Conservation (phyloP, 1,140 invertebrate species). For the Lethocerus indicus region DNA sequence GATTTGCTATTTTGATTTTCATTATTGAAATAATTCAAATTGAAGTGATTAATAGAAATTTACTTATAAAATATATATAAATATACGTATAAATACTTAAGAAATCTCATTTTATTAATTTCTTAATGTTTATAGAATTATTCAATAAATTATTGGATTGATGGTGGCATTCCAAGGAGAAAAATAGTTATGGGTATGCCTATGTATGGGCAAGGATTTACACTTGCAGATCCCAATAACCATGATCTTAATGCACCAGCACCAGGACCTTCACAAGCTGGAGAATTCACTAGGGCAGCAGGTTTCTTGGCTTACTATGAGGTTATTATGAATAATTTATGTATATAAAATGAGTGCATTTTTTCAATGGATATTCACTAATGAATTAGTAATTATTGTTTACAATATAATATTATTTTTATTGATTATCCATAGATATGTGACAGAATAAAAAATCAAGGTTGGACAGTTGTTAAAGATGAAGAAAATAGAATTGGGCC, state of each 20-base stretch:
- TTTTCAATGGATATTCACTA: neutral
- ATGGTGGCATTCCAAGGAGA: conserved; percentile 55
- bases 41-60: neutral
- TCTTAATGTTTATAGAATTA: conserved; percentile 47
- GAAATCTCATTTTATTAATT: neutral
- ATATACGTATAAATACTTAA: neutral
- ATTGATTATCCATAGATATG: conserved; percentile 41
- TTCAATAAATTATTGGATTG: conserved; percentile 76
- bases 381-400: conserved; percentile 7
- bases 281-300: conserved; percentile 62
- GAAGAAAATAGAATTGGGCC: conserved; percentile 60
- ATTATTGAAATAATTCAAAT: neutral
- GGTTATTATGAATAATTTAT: conserved; percentile 25
- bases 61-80: conserved; percentile 1
- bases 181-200: conserved; percentile 81
- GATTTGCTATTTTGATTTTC: neutral
- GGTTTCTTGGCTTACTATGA: conserved; percentile 84
- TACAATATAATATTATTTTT: neutral
- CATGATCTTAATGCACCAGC: conserved; percentile 57
- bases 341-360: conserved; percentile 17
- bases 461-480: conserved; percentile 66
- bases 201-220: conserved; percentile 77
- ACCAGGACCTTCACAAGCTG: conserved; percentile 52
- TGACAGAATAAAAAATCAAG: conserved; percentile 49
- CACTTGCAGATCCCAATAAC: conserved; percentile 33